Base-by-base conservation (phyloP, 2,888 invertebrate genomes). In the Cosmorhoe ocellata region DNA sequence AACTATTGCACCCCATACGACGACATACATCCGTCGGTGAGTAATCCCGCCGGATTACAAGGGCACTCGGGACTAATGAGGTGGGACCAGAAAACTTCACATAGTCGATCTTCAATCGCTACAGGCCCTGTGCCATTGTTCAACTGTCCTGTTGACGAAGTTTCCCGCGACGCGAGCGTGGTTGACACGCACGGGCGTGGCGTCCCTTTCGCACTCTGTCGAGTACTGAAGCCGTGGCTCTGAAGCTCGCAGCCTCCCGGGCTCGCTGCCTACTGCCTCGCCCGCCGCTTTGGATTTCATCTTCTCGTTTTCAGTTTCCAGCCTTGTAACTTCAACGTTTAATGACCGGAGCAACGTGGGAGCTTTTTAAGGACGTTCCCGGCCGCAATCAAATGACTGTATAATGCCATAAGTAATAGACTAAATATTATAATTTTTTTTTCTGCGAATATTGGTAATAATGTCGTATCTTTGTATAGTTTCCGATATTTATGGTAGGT, bases 121-220 rank as follows among this genome's bases (percentile, higher is more conserved):
- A 63, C 66, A 43, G 52, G 71, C 71, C 69, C 62, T 58, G 66
- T 56, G 68, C 69, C 81, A 81, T 80, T 77, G 72, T 76, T 59
- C 64, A 65, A 63, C 61, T 18, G 18, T 3, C 4, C 18, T 69
- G 66, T 72, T 69, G 64, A 66, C 53, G 69, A 76, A 74, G 71
- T 53, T 53, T 53, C 44, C 36, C 53, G 53, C 44, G 48, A 13
- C n/a, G 37, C 12, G 49, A 31, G 42, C 22, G 36, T 8, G 40
- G 34, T 8, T 28, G 18, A 40, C 36, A 24, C 32, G 30, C 27
- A 37, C 28, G 41, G 30, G 42, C 51, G 49, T 48, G 47, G 34
- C 14, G 39, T 31, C 48, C 12, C 39, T 18, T 7, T 40, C 47
- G 40, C 44, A 27, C 31, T 36, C 48, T n/a, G 31, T 37, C 40